A percentile compares a stretch with the other conserved stretches of the same genome.
These are phyloP conservation scores for Phalacrocorax carbo DNA, from an alignment of 2,113 vertebrate species.

Conservation along the genomic window DNA sequence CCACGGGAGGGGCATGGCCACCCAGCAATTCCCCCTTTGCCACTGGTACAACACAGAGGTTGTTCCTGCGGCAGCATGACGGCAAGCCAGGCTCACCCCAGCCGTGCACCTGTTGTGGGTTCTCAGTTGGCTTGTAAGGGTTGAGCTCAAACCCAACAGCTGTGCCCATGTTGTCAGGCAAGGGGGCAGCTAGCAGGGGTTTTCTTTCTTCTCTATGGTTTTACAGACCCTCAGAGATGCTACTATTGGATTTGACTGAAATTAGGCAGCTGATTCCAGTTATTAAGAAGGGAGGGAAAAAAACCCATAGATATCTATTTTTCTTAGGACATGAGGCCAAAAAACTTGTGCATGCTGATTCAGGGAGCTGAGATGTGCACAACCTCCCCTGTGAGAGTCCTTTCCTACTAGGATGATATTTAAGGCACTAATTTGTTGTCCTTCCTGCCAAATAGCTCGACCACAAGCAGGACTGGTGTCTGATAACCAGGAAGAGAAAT, in stretches of 20 bases:
- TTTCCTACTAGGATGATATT: neutral
- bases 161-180: neutral
- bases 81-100: neutral
- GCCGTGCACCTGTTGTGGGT: rapidly evolving
- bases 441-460: neutral
- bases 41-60: neutral
- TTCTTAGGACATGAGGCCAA: neutral
- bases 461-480: neutral
- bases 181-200: neutral
- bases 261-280: neutral
- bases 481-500: neutral
- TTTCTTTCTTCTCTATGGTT: neutral
- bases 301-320: neutral
- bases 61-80: neutral
- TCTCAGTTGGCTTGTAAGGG: neutral
- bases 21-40: rapidly evolving
- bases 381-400: rapidly evolving
- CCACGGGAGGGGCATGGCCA: neutral
- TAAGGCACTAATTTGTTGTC: neutral
- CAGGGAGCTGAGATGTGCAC: neutral
- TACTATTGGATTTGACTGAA: neutral
- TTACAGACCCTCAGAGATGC: neutral
- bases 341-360: rapidly evolving
- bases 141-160: neutral
- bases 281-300: neutral